Conservation (phyloP, 2,888 invertebrate genomes). For the Macrosoma leucophasiata region DNA sequence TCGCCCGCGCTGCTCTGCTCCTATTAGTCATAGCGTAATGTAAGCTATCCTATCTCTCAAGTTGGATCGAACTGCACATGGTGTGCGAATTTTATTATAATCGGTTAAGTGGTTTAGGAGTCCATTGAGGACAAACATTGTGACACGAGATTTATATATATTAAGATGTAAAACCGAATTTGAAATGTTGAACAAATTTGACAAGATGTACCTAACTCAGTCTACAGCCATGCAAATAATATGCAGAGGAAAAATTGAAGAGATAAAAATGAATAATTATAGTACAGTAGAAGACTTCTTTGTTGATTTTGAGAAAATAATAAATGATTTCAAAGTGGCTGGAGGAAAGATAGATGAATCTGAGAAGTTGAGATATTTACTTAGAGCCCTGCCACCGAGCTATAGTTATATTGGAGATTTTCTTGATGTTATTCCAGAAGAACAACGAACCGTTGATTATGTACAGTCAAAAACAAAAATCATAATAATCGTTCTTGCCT, state of each 20-base stretch:
- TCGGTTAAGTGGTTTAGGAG: no score
- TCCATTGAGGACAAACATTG: no score
- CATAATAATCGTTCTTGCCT: conserved; percentile 26
- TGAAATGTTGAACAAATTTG: conserved; percentile 25
- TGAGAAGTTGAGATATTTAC: conserved; percentile 30
- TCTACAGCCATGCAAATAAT: conserved; percentile 30
- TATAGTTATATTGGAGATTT: conserved; percentile 32
- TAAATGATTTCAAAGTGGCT: conserved; percentile 27
- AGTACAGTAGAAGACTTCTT: conserved; percentile 26
- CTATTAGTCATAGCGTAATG: no score
- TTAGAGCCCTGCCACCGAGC: conserved; percentile 27
- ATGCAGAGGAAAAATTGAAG: conserved; percentile 29
- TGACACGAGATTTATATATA: no score
- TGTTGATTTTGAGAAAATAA: conserved; percentile 27
- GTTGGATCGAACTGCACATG: no score
- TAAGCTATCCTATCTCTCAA: no score
- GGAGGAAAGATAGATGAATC: conserved; percentile 25
- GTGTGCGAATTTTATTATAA: no score
- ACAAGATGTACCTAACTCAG: conserved; percentile 27
- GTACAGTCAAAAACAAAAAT: conserved; percentile 27
- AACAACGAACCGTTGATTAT: conserved; percentile 29
- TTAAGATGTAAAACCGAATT: conserved; percentile 21
- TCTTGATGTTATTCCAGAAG: conserved; percentile 28
- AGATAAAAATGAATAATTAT: conserved; percentile 28
- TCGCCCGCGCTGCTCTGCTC: no score